A percentile compares a stretch with the other conserved stretches of the same genome.
phyloP scores from a whole-genome alignment of 2,113 vertebrate species.

The Chunga burmeisteri region DNA sequence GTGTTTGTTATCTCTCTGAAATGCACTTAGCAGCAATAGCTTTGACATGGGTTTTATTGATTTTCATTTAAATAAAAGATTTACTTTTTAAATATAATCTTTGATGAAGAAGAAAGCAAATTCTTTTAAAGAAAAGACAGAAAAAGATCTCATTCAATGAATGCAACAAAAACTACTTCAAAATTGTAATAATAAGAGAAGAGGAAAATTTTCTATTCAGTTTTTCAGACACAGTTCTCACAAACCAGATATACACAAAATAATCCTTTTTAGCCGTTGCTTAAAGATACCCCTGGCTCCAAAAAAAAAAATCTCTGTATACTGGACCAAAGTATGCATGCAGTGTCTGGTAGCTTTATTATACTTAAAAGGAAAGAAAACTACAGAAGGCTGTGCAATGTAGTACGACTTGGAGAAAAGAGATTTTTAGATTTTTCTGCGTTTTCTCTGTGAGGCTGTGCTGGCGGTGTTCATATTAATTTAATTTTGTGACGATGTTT shows the following conservation, averaged over 20 bases:
- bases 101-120: not conserved
- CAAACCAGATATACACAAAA: not conserved
- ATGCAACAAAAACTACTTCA: not conserved
- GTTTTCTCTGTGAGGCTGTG: not conserved
- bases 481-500: not conserved
- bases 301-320: not conserved
- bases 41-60: not conserved
- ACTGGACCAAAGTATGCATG: not conserved
- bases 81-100: not conserved
- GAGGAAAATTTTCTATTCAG: not conserved
- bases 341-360: not conserved
- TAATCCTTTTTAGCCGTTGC: not conserved
- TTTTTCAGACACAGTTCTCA: not conserved
- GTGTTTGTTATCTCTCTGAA: not conserved
- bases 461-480: not conserved
- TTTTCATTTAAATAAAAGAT: not conserved
- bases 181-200: not conserved
- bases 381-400: not conserved
- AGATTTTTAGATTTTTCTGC: not conserved
- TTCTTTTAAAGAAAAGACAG: not conserved
- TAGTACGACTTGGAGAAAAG: not conserved
- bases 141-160: not conserved
- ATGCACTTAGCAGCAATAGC: not conserved
- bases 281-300: not conserved
- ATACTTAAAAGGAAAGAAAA: not conserved